Base-by-base conservation (phyloP, 1,140 invertebrate genomes). In the Aphidius gifuensis region DNA sequence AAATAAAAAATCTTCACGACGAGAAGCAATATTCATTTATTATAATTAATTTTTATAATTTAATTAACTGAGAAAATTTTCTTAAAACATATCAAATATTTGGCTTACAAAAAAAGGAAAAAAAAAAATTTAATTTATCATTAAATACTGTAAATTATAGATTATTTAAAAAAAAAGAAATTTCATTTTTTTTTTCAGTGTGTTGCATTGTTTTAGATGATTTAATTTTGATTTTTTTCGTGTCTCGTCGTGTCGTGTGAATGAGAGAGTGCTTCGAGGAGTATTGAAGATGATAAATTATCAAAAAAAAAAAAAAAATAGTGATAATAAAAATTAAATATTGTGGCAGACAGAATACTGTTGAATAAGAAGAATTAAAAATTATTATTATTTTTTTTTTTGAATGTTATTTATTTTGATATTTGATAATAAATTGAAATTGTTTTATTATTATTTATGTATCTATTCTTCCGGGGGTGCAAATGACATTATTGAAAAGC, bases 281-380 rank as follows among this genome's bases (percentile, higher is more conserved):
- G 7, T 21, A 43, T 11, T 7, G 54, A 56, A 56, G 7, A 23
- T n/a, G 5, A 49, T 7, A 32, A 53, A 39, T 39, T 9, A 53
- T 39, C 6, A 38, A 53, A 38, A 11, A 7, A 3, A 44, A 11
- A 44, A 44, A 44, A 44, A 8, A 44, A 44, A 44, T 3, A 44
- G 7, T 11, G 43, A 8, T 7, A 8, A 11, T 44, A 8, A 9
- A 47, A 32, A 7, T 5, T 48, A 6, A 16, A 46, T 23, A 45
- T 47, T 32, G 45, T 48, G 23, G 57, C 57, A 58, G 45, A 58
- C 32, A 6, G 57, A 32, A 58, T 6, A 44, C 5, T 16, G 23
- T 16, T 32, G 50, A 38, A 23, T 53, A 21, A 1, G 7, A 53
- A 6, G 5, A 9, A 23, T 6, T 11, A 44, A 44, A 6, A 44